Base-by-base conservation (phyloP, 2,888 invertebrate species). In the Mactromeris polynyma region DNA sequence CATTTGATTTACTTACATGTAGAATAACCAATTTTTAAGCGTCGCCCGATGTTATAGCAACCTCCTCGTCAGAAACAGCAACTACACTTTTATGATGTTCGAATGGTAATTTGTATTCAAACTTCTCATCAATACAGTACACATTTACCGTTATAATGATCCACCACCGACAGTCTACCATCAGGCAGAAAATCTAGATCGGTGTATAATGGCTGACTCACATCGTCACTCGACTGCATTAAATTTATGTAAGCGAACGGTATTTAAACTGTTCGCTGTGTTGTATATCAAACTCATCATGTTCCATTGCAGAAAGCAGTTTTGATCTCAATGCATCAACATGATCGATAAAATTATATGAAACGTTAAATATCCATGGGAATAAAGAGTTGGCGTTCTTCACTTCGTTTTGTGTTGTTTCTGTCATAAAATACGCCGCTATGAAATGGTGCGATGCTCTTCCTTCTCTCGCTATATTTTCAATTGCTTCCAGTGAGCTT, bases 91-190 rank as follows among this genome's bases (percentile, higher is more conserved):
- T 19, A 31, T 46, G 80, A 33, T 33, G 6, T 2, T 51, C 21
- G 17, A 26, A 51, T 51, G 31, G 46, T 46, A 80, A 51, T 51
- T 7, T 51, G 31, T 46, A 81, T 54, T 36, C 19, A 58, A n/a
- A 36, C 81, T 21, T 81, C 81, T 58, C 81, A 58, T 54, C 58
- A n/a, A 58, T 54, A 81, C 33, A 81, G 14, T 58, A 81, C 54
- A 54, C 81, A 81, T 81, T 81, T 81, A 33, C 21, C 58, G 38
- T 81, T 81, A 9, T 58, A 17, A 21, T 81, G 54, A 54, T 81
- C 81, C 36, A 58, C 81, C 19, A n/a, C 81, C 19, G 58, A 54
- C 36, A 81, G 81, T 36, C 81, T 81, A 21, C 81, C 54, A 81
- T 81, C 81, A 26, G 81, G 17, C 17, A 81, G 58, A 38, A 81